Evolutionary conservation across 2,113 vertebrate species (phyloP), one percentile per base, ranked within the genome.

Genomic region (Seriola aureovittata): DNA sequence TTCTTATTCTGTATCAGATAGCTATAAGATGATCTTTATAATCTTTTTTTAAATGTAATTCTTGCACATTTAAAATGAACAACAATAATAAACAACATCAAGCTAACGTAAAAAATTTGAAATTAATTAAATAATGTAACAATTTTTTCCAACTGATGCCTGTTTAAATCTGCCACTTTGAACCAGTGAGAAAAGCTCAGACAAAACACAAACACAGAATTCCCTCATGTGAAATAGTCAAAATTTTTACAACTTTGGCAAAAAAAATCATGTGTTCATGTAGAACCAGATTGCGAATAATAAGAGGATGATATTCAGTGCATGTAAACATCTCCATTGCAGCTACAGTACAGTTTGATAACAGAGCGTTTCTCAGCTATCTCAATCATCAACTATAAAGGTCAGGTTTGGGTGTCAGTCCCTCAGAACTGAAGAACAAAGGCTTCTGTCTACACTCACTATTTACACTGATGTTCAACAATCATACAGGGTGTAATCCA

Each of bases 381-480:
- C 54, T 29, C 16, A 57, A 25, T 40, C 68, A 55, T 44, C 16
- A 32, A 12, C 58, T 0, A 1, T 55, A 46, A 70, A 19, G 21
- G 64, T 65, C 59, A 44, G 11, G 16, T 62, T 81, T 55, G 54
- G 55, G 55, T 71, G 34, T 67, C 50, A 64, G 62, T 57, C 36
- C 40, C 36, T 70, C 16, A 17, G n/a, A 42, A 60, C 4, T 71
- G 34, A 66, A 67, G 42, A 69, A 16, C 12, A 67, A 55, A 55
- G 63, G 54, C 23, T 73, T 71, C 21, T 76, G 8, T 71, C 13
- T 46, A 23, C 5, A 71, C 59, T 64, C 34, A 42, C 36, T 14
- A 25, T 46, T 63, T 55, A 63, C 52, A 29, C 13, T n/a, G n/a
- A 78, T 36, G 29, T 25, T 42, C 34, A 50, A 11, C 7, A 62